These are phyloP conservation scores for Psittacula derbiana DNA, from an alignment of 2,797 vertebrate species.

Conservation along the genomic window DNA sequence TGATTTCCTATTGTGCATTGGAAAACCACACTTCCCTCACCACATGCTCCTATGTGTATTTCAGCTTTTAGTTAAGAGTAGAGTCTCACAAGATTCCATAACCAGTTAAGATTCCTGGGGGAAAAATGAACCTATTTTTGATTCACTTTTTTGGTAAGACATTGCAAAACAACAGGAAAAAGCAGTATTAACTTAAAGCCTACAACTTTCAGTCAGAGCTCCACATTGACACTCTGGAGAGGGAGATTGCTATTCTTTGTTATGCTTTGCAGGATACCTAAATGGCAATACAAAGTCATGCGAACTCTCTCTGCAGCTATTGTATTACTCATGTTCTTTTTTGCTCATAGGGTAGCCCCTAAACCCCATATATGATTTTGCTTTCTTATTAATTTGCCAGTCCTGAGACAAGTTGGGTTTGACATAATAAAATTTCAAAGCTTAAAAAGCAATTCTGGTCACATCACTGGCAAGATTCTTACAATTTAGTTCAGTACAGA, in stretches of 20 bases:
- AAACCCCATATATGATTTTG: neutral
- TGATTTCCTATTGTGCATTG: conserved; percentile 35
- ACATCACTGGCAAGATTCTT: neutral
- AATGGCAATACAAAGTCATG: neutral
- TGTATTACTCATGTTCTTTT: neutral
- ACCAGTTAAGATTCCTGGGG: neutral
- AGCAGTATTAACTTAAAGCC: neutral
- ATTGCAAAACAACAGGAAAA: conserved; percentile 1
- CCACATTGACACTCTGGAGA: neutral
- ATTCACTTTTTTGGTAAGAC: neutral
- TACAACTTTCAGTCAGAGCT: neutral
- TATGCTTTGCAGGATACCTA: neutral
- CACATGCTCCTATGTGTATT: neutral
- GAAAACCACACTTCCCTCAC: neutral
- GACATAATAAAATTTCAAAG: neutral
- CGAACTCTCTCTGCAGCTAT: neutral
- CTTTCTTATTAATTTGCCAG: neutral
- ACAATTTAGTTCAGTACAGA: neutral
- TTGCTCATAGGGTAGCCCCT: neutral
- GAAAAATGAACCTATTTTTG: neutral
- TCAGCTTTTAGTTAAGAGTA: neutral
- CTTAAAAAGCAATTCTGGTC: neutral
- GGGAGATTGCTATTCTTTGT: neutral
- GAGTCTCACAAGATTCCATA: neutral
- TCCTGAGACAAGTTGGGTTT: neutral